phyloP scores from a whole-genome alignment of 1,140 invertebrate genomes.

The Habropoda laboriosa region DNA sequence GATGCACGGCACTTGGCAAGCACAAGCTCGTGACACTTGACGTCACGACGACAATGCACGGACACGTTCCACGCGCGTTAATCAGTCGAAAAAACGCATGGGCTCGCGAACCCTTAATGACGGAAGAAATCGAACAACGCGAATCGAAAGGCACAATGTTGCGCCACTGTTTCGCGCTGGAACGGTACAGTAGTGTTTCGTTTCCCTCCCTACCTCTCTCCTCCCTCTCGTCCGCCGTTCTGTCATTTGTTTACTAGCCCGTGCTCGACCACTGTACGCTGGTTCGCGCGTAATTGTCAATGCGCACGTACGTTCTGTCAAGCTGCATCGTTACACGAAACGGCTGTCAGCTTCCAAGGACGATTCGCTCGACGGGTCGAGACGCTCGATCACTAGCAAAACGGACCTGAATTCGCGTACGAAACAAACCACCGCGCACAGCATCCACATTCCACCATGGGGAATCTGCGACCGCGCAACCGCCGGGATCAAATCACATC shows the following conservation, averaged over 20 bases:
- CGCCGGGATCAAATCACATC: constrained; percentile 71
- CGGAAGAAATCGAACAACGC: not conserved
- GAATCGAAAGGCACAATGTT: constrained; percentile 42
- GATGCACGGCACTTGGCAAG: constrained; percentile 43
- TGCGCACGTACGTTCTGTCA: constrained; percentile 40
- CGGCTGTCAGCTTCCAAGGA: constrained; percentile 3
- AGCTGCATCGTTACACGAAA: constrained; percentile 15
- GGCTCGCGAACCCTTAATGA: not conserved
- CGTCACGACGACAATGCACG: constrained; percentile 48
- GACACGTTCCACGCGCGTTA: constrained; percentile 26
- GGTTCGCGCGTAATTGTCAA: constrained; percentile 53
- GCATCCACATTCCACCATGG: constrained; percentile 78
- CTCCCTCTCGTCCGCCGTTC: constrained; percentile 45
- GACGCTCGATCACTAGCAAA: constrained; percentile 10
- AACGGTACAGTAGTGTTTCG: constrained; percentile 27
- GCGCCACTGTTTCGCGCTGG: constrained; percentile 37
- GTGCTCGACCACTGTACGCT: constrained; percentile 53
- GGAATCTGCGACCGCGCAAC: constrained; percentile 73
- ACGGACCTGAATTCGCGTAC: constrained; percentile 66
- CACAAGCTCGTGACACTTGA: constrained; percentile 48
- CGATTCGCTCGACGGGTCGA: not conserved
- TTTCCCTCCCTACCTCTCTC: constrained; percentile 35
- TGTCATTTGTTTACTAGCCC: constrained; percentile 73
- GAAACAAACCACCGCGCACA: constrained; percentile 76
- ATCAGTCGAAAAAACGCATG: constrained; percentile 21